Conservation (phyloP, 1,140 invertebrate species). For the Schmidtea mediterranea region DNA sequence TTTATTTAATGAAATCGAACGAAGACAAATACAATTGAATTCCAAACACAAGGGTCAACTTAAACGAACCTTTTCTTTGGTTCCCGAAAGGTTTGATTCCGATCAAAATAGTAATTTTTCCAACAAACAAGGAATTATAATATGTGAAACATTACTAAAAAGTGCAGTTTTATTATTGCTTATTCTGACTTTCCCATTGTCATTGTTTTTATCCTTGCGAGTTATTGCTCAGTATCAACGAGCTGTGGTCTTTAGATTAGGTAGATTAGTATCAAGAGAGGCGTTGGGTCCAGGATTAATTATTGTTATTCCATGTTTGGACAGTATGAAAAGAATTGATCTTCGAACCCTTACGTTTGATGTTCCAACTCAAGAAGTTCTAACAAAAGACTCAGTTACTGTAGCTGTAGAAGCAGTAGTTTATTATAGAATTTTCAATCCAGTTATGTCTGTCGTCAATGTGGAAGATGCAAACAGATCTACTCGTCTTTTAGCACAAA, state of each 20-base stretch:
- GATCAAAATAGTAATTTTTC: too few species aligned
- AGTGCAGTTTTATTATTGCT: too few species aligned
- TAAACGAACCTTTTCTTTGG: too few species aligned
- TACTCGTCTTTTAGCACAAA: slow-evolving; percentile 9
- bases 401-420: slow-evolving; percentile 27
- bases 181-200: too few species aligned
- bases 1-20: too few species aligned
- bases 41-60: too few species aligned
- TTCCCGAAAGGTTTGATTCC: too few species aligned
- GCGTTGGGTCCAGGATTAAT: slow-evolving; percentile 36
- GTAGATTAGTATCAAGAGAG: slow-evolving; percentile 38
- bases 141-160: too few species aligned
- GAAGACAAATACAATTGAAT: too few species aligned
- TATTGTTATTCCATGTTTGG: slow-evolving; percentile 10
- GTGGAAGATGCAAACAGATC: slow-evolving; percentile 9
- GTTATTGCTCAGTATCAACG: slow-evolving; percentile 16
- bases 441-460: slow-evolving; percentile 8
- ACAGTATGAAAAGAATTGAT: slow-evolving; percentile 8
- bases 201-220: too few species aligned
- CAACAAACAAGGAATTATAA: too few species aligned
- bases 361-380: slow-evolving; percentile 10
- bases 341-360: slow-evolving; percentile 10
- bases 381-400: slow-evolving; percentile 11
- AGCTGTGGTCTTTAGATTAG: slow-evolving; percentile 30
- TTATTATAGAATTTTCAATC: slow-evolving; percentile 20